Conservation (phyloP, 2,888 invertebrate species). For the Mechanitis messenoides region DNA sequence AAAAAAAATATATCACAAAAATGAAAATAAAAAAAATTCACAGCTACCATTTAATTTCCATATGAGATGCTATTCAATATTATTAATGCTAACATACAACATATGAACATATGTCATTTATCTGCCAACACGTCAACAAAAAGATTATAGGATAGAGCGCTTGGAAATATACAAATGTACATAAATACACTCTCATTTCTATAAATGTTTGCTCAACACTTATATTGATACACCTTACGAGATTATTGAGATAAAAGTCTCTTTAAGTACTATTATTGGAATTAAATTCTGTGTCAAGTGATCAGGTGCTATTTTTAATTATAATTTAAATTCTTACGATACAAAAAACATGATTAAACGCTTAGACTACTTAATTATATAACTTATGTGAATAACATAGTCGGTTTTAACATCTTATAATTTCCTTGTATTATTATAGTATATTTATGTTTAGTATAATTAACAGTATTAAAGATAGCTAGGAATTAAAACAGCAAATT, state of each 20-base stretch:
- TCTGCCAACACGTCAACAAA: conserved; percentile 15
- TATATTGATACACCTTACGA: conserved; percentile 28
- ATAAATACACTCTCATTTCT: conserved; percentile 14
- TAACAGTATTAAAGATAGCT: no score
- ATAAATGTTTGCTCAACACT: conserved; percentile 24
- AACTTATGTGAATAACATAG: not conserved
- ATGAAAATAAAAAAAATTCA: no score
- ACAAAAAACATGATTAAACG: conserved; percentile 22
- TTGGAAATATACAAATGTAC: conserved; percentile 9
- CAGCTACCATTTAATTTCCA: no score
- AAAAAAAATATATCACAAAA: no score
- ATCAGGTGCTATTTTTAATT: conserved; percentile 38
- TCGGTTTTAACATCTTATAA: no score
- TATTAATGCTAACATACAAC: conserved; percentile 7
- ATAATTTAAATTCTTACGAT: conserved; percentile 27
- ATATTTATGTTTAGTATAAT: no score
- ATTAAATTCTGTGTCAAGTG: conserved; percentile 28
- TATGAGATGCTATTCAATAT: conserved; percentile 7
- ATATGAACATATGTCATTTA: conserved; percentile 19
- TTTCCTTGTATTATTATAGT: no score
- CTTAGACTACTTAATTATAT: conserved; percentile 8
- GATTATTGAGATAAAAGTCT: conserved; percentile 30
- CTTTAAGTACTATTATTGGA: conserved; percentile 29
- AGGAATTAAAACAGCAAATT: no score
- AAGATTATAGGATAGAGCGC: conserved; percentile 14